Evolutionary conservation across 2,797 vertebrate species (phyloP).

Genomic region (Muscicapa striata): DNA sequence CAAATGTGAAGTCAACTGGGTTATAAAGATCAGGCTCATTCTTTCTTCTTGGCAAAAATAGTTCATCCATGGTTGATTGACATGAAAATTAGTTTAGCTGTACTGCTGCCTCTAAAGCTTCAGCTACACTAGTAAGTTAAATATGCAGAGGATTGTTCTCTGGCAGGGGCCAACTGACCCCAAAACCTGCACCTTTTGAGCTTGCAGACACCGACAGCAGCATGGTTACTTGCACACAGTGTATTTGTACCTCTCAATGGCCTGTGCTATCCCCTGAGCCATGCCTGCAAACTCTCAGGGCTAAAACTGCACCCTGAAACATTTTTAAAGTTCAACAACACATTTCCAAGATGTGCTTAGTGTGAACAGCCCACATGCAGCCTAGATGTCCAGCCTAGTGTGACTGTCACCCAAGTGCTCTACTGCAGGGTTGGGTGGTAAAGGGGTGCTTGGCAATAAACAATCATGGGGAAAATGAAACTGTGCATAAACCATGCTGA

Average conservation of each 20-base stretch:
- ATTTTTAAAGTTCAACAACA: background rate
- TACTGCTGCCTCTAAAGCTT: background rate
- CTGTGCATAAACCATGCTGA: background rate
- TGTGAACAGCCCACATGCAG: background rate
- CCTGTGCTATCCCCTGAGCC: background rate
- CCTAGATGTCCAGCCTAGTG: background rate
- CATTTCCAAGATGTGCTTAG: background rate
- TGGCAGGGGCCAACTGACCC: background rate
- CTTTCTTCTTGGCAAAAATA: background rate
- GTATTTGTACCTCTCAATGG: fast-evolving
- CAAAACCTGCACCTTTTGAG: background rate
- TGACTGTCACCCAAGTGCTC: background rate
- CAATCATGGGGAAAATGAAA: background rate
- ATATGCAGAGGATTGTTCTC: background rate
- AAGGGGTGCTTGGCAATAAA: background rate
- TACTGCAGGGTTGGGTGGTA: background rate
- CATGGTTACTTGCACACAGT: fast-evolving
- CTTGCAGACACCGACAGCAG: background rate
- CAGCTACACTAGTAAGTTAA: background rate
- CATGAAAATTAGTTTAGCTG: background rate
- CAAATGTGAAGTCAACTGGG: background rate
- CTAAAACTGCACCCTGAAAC: background rate
- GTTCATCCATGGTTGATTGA: background rate
- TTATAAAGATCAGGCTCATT: background rate
- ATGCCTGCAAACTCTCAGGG: background rate